Conservation (phyloP, 1,140 invertebrate genomes). For the Zophobas morio region DNA sequence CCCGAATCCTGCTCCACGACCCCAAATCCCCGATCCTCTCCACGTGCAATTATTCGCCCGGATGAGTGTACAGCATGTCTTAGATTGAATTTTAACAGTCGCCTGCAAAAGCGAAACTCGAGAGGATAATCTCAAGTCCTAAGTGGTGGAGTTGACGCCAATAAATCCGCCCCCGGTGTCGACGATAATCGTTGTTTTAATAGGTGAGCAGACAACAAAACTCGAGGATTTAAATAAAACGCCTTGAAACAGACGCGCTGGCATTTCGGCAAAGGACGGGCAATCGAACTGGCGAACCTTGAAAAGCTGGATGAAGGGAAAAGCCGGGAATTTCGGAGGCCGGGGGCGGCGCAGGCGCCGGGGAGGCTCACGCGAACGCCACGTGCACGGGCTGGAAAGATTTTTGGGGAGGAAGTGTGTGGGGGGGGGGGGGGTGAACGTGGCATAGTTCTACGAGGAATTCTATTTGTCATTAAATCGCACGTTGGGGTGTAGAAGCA, state of each 20-base stretch:
- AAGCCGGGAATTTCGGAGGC: neutral
- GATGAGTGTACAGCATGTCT: constrained; percentile 1
- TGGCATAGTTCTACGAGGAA: too few relatives aligned
- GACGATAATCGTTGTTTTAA: neutral
- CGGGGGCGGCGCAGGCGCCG: too few relatives aligned
- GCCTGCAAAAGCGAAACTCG: constrained; percentile 6
- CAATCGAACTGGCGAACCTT: constrained; percentile 6
- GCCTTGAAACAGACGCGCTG: neutral
- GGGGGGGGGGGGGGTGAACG: too few relatives aligned
- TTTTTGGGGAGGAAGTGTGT: too few relatives aligned
- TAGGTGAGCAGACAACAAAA: neutral
- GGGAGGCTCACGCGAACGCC: too few relatives aligned
- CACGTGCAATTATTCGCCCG: neutral
- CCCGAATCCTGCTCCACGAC: neutral
- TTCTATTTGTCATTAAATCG: too few relatives aligned
- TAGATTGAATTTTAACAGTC: constrained; percentile 2
- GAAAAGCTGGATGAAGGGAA: constrained; percentile 30
- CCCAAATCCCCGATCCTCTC: neutral
- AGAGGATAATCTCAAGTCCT: constrained; percentile 3
- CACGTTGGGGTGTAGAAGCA: too few relatives aligned
- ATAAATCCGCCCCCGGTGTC: neutral
- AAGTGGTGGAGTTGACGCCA: neutral
- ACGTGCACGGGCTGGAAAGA: too few relatives aligned
- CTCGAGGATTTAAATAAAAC: constrained; percentile 11
- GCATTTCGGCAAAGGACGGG: constrained; percentile 4